Evolutionary conservation across 2,113 vertebrate genomes (phyloP), one percentile per base, ranked within the genome.

Genomic region (Elgaria multicarinata): DNA sequence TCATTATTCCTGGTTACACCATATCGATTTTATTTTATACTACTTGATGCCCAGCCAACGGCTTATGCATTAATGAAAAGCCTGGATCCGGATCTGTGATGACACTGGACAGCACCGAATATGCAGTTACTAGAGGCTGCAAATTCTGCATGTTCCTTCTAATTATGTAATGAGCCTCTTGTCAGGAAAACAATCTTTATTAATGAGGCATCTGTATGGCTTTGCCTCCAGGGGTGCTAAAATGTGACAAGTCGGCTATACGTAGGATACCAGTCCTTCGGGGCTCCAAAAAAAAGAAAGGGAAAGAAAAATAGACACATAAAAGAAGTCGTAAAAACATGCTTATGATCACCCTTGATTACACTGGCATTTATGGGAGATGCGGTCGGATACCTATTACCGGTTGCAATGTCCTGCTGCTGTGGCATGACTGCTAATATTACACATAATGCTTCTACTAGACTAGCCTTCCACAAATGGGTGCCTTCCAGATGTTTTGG

Each of bases 171-270:
- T 76, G 92, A 86, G 90, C 6, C 87, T 74, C 44, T 69, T 93
- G 94, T 93, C 93, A 89, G 88, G 80, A 94, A 96, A 92, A 87
- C 58, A 92, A 55, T 91, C n/a, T 87, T 96, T 95, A 94, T 95
- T 95, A 96, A 94, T 89, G 92, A 96, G 91, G 91, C 89, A 89
- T 92, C 96, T 95, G 94, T 91, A 92, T 22, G 92, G 62, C 83
- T 44, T 82, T 90, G 77, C 90, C 89, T 33, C 78, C 86, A 94
- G 89, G 75, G 4, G 69, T 9, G 69, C 90, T 89, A 87, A 91
- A 93, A 33, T 71, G 87, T 46, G 0, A 83, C 89, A 79, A 67
- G 62, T 3, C 88, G 85, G 77, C 89, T 93, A 84, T 72, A 76
- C 87, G 88, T 81, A 90, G 87, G 36, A 94, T 55, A n/a, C 74